Conservation (phyloP, 2,888 invertebrate genomes). For the Sinelater perroti region DNA sequence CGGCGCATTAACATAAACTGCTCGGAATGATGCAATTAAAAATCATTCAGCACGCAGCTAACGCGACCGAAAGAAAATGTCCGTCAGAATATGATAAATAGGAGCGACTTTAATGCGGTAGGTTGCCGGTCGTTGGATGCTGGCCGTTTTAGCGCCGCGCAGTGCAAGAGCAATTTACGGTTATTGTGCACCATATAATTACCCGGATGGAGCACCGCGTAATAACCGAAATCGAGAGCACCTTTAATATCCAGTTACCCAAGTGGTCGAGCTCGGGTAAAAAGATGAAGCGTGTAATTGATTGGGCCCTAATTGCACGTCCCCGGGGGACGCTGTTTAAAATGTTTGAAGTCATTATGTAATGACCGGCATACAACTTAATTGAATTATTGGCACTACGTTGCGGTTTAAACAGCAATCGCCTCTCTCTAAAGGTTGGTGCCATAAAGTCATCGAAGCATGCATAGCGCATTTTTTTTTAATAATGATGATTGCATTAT, state of each 20-base stretch:
- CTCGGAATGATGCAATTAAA: too few species aligned
- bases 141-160: conserved; percentile 16
- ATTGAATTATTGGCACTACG: too few species aligned
- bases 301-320: conserved; percentile 24
- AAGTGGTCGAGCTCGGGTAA: conserved; percentile 21
- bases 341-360: conserved; percentile 16
- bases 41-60: too few species aligned
- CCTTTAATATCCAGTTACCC: conserved; percentile 30
- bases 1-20: too few species aligned
- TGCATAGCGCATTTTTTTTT: too few species aligned
- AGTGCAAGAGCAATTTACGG: conserved; percentile 7
- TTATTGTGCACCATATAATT: conserved; percentile 21
- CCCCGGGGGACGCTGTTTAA: conserved; percentile 11
- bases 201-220: conserved; percentile 13
- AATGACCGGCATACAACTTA: conserved; percentile 13
- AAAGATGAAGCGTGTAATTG: conserved; percentile 25
- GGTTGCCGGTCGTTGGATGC: too few species aligned
- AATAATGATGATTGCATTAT: too few species aligned
- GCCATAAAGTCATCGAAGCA: too few species aligned
- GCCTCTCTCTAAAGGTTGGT: too few species aligned
- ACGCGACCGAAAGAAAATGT: too few species aligned
- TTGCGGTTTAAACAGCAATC: too few species aligned
- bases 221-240: conserved; percentile 14
- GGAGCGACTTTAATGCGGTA: conserved; percentile 17
- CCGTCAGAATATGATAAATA: too few species aligned